These are phyloP conservation scores for Limnephilus marmoratus DNA, from an alignment of 2,888 invertebrate genomes.

Conservation along the genomic window DNA sequence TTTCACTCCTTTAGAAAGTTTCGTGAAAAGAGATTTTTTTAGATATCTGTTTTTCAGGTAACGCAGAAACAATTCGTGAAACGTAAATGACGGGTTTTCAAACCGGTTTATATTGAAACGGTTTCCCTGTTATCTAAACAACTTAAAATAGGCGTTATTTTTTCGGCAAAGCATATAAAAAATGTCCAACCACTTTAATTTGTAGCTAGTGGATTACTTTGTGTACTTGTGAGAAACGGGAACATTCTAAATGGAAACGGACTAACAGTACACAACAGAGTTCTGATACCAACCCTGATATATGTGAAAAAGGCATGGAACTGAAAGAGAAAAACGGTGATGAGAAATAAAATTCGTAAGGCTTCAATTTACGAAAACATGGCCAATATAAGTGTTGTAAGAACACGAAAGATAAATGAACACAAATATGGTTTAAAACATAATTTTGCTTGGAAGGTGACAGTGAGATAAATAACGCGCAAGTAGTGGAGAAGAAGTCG, in stretches of 20 bases:
- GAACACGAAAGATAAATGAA: neutral
- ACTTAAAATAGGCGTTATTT: neutral
- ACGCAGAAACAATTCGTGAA: neutral
- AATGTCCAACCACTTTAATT: too few species aligned
- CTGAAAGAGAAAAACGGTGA: neutral
- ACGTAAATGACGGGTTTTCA: neutral
- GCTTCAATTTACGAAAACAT: neutral
- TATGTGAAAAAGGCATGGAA: neutral
- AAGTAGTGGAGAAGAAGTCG: too few species aligned
- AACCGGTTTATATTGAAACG: neutral
- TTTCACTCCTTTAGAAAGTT: neutral
- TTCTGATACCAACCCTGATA: neutral
- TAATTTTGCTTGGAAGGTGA: too few species aligned
- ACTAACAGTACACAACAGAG: neutral
- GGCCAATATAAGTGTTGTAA: neutral
- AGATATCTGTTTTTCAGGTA: neutral
- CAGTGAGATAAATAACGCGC: too few species aligned
- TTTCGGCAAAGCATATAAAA: too few species aligned
- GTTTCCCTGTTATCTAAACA: neutral
- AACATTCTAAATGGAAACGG: neutral
- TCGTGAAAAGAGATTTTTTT: neutral
- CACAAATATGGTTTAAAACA: too few species aligned
- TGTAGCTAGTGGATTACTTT: too few species aligned
- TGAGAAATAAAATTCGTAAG: neutral
- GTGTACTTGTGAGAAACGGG: too few species aligned